Evolutionary conservation across 2,888 invertebrate species (phyloP).

Genomic region (Megaustenia siamemsis): DNA sequence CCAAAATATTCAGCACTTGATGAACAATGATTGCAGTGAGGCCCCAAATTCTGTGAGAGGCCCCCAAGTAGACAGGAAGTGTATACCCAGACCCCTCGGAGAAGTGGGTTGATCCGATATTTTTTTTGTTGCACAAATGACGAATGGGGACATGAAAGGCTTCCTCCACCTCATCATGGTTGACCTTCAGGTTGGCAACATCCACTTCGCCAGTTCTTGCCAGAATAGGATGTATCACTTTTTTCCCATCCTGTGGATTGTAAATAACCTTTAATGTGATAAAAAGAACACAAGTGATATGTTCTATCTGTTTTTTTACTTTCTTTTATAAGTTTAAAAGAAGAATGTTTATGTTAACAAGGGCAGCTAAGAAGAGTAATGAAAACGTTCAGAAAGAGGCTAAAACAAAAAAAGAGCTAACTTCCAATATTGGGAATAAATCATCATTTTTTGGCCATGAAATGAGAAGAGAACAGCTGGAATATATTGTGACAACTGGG

Average conservation of each 20-base stretch:
- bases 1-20: slow-evolving; percentile 69
- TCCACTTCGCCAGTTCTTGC: slow-evolving; percentile 69
- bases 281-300: not conserved
- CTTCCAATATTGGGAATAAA: too few relatives aligned
- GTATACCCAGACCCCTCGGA: slow-evolving; percentile 68
- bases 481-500: too few relatives aligned
- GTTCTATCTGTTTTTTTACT: too few relatives aligned
- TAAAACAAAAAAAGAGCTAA: too few relatives aligned
- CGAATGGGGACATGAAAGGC: slow-evolving; percentile 69
- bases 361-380: too few relatives aligned
- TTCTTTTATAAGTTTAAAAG: too few relatives aligned
- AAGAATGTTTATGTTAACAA: too few relatives aligned
- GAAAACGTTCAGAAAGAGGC: too few relatives aligned
- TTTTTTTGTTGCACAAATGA: slow-evolving; percentile 66
- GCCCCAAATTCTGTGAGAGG: slow-evolving; percentile 79
- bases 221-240: slow-evolving; percentile 65
- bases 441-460: too few relatives aligned
- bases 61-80: slow-evolving; percentile 72
- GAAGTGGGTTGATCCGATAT: slow-evolving; percentile 68
- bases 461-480: too few relatives aligned
- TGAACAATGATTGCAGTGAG: slow-evolving; percentile 79
- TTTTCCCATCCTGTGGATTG: slow-evolving; percentile 49
- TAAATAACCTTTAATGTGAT: not conserved
- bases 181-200: slow-evolving; percentile 60
- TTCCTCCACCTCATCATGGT: slow-evolving; percentile 81